phyloP scores from a whole-genome alignment of 2,888 invertebrate genomes.

The Folsomia manolachei region DNA sequence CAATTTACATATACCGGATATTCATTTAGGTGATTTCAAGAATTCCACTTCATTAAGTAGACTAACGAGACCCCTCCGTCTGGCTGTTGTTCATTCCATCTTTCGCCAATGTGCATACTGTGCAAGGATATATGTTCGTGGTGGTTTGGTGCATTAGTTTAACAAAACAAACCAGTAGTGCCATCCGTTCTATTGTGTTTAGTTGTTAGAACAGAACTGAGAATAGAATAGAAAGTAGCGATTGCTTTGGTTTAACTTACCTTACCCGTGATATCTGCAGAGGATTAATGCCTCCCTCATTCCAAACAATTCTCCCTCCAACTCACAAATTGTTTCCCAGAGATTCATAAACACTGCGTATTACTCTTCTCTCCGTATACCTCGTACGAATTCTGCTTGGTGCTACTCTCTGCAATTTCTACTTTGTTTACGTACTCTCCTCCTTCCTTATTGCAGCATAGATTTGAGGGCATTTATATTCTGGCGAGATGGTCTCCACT shows the following conservation, averaged over 20 bases:
- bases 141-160: not conserved
- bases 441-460: too few relatives aligned
- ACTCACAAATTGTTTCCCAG: slow-evolving; percentile 18
- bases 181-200: not conserved
- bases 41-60: slow-evolving; percentile 42
- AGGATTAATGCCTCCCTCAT: slow-evolving; percentile 17
- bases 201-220: not conserved
- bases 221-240: too few relatives aligned
- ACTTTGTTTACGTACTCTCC: too few relatives aligned
- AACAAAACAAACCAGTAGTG: not conserved
- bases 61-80: slow-evolving; percentile 20
- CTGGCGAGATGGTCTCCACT: too few relatives aligned
- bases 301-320: slow-evolving; percentile 17
- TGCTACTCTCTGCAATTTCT: not conserved
- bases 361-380: not conserved
- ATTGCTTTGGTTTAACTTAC: too few relatives aligned
- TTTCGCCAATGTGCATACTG: not conserved
- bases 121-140: not conserved
- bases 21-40: slow-evolving; percentile 39
- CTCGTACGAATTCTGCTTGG: not conserved
- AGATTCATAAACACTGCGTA: slow-evolving; percentile 17
- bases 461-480: too few relatives aligned
- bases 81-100: slow-evolving; percentile 14
- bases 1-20: slow-evolving; percentile 18
- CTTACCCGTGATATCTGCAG: not conserved